phyloP scores from a whole-genome alignment of 2,113 vertebrate genomes.

The Istiophorus platypterus region DNA sequence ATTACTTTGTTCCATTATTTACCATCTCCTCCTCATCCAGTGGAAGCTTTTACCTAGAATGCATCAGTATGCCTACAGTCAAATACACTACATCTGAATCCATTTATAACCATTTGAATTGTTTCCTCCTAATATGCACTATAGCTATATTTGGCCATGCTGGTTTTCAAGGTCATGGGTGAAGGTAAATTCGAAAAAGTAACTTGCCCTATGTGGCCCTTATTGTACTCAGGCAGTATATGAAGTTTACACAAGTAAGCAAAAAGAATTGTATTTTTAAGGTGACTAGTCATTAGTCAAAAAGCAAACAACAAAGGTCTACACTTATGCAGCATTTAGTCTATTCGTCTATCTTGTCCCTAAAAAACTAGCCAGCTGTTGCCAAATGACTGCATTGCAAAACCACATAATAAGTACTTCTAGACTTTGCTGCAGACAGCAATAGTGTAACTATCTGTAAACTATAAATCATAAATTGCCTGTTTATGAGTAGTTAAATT shows the following conservation, averaged over 20 bases:
- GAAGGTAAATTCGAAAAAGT: background rate
- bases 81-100: constrained; percentile 62
- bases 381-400: no score
- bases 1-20: constrained; percentile 87
- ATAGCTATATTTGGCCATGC: constrained; percentile 49
- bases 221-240: background rate
- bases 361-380: no score
- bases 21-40: constrained; percentile 65
- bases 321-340: background rate
- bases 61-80: constrained; percentile 58
- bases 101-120: constrained; percentile 77
- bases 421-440: background rate
- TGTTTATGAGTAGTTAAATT: constrained; percentile 18
- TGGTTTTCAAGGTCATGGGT: constrained; percentile 54
- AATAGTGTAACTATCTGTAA: constrained; percentile 19
- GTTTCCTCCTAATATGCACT: constrained; percentile 68
- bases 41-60: constrained; percentile 76
- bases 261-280: background rate
- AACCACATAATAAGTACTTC: background rate
- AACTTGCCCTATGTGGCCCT: background rate
- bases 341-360: no score
- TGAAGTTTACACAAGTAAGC: background rate
- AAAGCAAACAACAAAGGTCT: background rate
- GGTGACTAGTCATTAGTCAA: background rate
- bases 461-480: constrained; percentile 22